These are phyloP conservation scores for Drosophila navojoa DNA, from an alignment of 1,140 invertebrate species.

Conservation along the genomic window DNA sequence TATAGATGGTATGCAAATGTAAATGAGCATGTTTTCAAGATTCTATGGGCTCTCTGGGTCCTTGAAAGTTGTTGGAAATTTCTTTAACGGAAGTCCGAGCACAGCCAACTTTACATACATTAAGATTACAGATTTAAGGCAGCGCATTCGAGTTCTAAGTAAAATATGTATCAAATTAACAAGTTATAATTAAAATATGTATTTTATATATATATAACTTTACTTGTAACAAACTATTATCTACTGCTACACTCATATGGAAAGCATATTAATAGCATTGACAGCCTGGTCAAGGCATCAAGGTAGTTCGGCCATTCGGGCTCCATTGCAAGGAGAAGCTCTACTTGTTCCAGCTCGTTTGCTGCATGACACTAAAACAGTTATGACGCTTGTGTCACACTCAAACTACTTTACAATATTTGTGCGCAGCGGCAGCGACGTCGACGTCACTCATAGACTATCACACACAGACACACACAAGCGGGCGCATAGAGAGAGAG, in stretches of 20 bases:
- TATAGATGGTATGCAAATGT: constrained; percentile 11
- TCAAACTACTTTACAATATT: constrained; percentile 79
- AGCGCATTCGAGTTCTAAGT: no score
- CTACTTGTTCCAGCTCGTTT: constrained; percentile 24
- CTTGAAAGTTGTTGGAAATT: constrained; percentile 5
- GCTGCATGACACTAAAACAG: constrained; percentile 61
- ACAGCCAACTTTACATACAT: no score
- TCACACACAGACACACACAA: constrained; percentile 38
- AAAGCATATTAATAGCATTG: no score
- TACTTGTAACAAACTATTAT: no score
- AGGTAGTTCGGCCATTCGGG: no score
- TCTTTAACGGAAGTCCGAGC: neutral
- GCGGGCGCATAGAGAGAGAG: constrained; percentile 6
- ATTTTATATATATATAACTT: no score
- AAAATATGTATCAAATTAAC: no score
- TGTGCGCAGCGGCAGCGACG: constrained; percentile 51
- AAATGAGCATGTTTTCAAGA: constrained; percentile 1
- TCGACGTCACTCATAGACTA: constrained; percentile 11
- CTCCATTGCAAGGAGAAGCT: no score
- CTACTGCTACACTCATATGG: no score
- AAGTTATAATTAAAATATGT: no score
- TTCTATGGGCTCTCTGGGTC: neutral
- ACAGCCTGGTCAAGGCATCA: no score
- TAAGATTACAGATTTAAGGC: no score
- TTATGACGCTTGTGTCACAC: constrained; percentile 78